A percentile compares a stretch with the other conserved stretches of the same genome.
phyloP scores from a whole-genome alignment of 2,797 vertebrate genomes.

The Anas bahamensis region DNA sequence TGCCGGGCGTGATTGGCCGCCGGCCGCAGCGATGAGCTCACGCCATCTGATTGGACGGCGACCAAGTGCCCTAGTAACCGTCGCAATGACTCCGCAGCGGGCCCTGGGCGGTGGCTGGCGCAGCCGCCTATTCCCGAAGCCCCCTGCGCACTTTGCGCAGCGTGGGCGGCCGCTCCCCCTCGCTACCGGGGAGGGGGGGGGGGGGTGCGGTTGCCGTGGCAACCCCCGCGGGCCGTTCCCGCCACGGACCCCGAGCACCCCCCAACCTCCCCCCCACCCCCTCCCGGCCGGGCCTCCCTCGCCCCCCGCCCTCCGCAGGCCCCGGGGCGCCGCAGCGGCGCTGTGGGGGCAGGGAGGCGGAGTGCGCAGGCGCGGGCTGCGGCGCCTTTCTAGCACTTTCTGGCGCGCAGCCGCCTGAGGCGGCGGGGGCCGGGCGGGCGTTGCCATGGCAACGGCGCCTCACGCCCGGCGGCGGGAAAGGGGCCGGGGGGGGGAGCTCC shows the following conservation, averaged over 20 bases:
- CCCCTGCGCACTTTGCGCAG: conserved; percentile 20
- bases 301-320: not conserved
- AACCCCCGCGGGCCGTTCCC: not conserved
- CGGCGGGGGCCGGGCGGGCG: not conserved
- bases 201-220: not conserved
- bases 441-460: not conserved
- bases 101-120: conserved; percentile 43
- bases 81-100: conserved; percentile 62
- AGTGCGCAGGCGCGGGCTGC: conserved; percentile 22
- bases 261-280: too few species aligned
- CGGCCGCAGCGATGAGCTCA: not conserved
- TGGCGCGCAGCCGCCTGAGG: conserved; percentile 22
- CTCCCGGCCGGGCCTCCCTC: not conserved
- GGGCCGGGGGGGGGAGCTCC: too few species aligned
- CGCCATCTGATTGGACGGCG: conserved; percentile 10
- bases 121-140: not conserved
- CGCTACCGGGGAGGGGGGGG: not conserved
- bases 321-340: not conserved
- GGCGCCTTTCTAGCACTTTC: conserved; percentile 47
- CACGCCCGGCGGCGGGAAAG: not conserved
- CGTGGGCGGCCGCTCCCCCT: conserved; percentile 33
- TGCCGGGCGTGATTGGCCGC: conserved; percentile 29
- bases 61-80: conserved; percentile 42
- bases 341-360: too few species aligned
- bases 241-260: not conserved